Conservation (phyloP, 1,140 invertebrate species). For the Antheraea pernyi region DNA sequence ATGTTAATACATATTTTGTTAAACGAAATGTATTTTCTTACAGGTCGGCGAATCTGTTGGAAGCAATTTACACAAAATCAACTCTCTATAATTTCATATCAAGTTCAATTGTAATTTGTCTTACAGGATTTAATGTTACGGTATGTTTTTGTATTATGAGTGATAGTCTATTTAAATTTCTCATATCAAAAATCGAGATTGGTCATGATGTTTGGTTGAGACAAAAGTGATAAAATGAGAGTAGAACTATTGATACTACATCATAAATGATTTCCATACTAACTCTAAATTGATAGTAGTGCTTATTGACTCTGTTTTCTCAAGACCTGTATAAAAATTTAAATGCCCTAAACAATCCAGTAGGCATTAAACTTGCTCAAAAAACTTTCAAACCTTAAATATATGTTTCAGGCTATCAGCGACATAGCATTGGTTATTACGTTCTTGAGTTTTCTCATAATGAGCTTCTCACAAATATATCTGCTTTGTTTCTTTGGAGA, state of each 20-base stretch:
- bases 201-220: no score
- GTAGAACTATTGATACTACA: no score
- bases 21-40: background rate
- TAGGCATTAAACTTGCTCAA: no score
- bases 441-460: constrained; percentile 36
- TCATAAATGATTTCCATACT: no score
- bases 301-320: no score
- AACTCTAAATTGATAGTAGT: no score
- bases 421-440: constrained; percentile 28
- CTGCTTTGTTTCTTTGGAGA: constrained; percentile 48
- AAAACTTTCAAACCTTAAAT: background rate
- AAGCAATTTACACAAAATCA: constrained; percentile 26
- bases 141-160: constrained; percentile 11
- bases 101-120: constrained; percentile 33
- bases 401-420: constrained; percentile 25
- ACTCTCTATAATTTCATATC: constrained; percentile 32
- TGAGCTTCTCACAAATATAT: constrained; percentile 40
- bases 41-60: constrained; percentile 25
- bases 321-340: no score
- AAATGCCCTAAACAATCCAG: no score
- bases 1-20: background rate
- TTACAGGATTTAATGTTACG: constrained; percentile 33
- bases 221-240: no score
- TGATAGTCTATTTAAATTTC: no score
- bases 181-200: no score